Evolutionary conservation across 1,140 invertebrate genomes (phyloP), one percentile per base, ranked within the genome.

Genomic region (Heliconius hermathena): DNA sequence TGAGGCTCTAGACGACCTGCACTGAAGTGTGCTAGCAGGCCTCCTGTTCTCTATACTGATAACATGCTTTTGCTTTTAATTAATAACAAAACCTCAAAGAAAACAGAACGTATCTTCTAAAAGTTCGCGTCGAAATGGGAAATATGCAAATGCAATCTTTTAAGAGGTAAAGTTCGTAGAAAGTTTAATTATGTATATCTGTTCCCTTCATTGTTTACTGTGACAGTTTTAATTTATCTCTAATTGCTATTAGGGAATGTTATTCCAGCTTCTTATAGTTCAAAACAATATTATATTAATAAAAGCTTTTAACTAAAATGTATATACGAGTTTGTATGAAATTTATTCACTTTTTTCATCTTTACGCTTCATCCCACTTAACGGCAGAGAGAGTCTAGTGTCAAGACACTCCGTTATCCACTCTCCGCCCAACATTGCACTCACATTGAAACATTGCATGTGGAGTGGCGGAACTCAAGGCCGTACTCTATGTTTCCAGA

Each of bases 141-240:
- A 83, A 80, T 81, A 82, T 83, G 82, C 73, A 81, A 83, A 83
- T 83, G 82, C 75, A 82, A 83, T 83, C 78, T 79, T 83, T 83
- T 83, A 83, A 83, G 74, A 83, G 82, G 72, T 81, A 38, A 41
- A 46, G 54, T 22, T 57, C 60, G 74, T 66, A 73, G 66, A 52
- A 74, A 71, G 36, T 78, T 76, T 78, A 72, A 81, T 81, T 76
- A 78, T 81, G 76, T 78, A 74, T 76, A 76, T 78, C 66, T 74
- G 54, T 76, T 54, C 33, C 33, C 26, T 66, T 66, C 70, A 33
- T 76, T 73, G 78, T 80, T 76, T 71, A 41, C 73, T 3, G 49
- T 20, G 70, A 73, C 74, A 29, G 41, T 72, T 73, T 73, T 60
- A 80, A 76, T 80, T 80, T 80, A 76, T 72, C 49, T 49, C 11